A percentile compares a stretch with the other conserved stretches of the same genome.
Conservation (phyloP, 2,113 vertebrate species). For the Brachyhypopomus gauderio region DNA sequence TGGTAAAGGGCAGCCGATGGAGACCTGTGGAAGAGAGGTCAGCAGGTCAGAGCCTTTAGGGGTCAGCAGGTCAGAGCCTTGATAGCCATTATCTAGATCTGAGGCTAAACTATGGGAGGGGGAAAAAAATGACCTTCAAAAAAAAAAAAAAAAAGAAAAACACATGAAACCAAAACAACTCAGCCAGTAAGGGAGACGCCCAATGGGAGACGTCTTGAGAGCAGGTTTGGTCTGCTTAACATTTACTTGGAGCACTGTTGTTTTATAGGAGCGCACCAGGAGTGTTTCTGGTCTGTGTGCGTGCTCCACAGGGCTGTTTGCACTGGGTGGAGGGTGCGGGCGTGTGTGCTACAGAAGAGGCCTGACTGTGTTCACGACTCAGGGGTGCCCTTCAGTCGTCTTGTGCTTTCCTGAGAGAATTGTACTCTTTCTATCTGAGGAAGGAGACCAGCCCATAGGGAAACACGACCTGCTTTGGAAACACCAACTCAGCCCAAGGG, state of each 20-base stretch:
- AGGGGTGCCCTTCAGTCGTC: conserved; percentile 63
- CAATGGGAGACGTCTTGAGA: conserved; percentile 69
- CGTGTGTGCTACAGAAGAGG: conserved; percentile 50
- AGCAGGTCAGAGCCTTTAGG: conserved; percentile 10
- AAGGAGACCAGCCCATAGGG: conserved; percentile 77
- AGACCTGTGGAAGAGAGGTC: conserved; percentile 74
- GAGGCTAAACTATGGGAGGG: no score
- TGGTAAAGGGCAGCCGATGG: conserved; percentile 83
- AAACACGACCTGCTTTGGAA: conserved; percentile 65
- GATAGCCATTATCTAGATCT: neutral
- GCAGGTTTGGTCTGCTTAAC: conserved; percentile 58
- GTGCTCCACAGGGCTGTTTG: conserved; percentile 36
- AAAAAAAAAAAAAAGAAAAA: conserved; percentile 48
- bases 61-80: conserved; percentile 4
- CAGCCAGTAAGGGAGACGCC: conserved; percentile 58
- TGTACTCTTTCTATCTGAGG: conserved; percentile 82
- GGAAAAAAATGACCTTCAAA: no score
- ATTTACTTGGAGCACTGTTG: no score
- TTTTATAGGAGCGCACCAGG: no score
- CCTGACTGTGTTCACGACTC: conserved; percentile 62
- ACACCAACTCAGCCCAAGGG: conserved; percentile 47
- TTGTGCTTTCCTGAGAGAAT: conserved; percentile 78
- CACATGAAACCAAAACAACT: conserved; percentile 59
- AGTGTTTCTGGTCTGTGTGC: conserved; percentile 20
- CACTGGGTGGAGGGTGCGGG: conserved; percentile 67